phyloP scores from a whole-genome alignment of 1,140 invertebrate genomes.

The Brachionus manjavacas region DNA sequence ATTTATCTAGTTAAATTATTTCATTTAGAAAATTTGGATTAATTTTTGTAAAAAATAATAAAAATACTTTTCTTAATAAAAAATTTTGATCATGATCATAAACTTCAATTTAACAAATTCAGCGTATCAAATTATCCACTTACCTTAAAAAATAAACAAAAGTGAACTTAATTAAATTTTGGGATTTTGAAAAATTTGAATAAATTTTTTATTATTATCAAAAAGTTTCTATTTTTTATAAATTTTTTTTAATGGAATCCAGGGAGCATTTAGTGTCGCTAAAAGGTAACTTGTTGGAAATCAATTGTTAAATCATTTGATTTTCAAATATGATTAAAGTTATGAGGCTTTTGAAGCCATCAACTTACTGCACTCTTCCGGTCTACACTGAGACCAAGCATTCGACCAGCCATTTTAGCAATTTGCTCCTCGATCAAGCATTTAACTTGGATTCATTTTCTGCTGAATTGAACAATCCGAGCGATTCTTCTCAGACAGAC shows the following conservation, averaged over 20 bases:
- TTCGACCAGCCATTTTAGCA: not conserved
- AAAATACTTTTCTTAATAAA: no score
- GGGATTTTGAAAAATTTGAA: not conserved
- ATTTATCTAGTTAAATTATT: no score
- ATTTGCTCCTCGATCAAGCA: not conserved
- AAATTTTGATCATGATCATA: no score
- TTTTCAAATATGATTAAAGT: not conserved
- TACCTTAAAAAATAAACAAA: no score
- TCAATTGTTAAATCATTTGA: no score
- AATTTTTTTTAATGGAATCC: not conserved
- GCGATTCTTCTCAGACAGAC: not conserved
- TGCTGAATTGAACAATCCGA: not conserved
- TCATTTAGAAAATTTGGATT: no score
- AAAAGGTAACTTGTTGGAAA: not conserved
- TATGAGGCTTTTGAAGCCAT: conserved; percentile 8
- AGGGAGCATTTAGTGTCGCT: not conserved
- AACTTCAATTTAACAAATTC: no score
- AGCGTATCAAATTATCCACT: no score
- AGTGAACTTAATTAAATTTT: no score
- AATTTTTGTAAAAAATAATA: no score
- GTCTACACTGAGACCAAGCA: not conserved
- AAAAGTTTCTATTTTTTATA: not conserved
- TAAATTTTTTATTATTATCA: not conserved
- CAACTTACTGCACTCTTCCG: not conserved
- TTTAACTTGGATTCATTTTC: not conserved